phyloP scores from a whole-genome alignment of 2,113 vertebrate species.

The Anguilla japonica region DNA sequence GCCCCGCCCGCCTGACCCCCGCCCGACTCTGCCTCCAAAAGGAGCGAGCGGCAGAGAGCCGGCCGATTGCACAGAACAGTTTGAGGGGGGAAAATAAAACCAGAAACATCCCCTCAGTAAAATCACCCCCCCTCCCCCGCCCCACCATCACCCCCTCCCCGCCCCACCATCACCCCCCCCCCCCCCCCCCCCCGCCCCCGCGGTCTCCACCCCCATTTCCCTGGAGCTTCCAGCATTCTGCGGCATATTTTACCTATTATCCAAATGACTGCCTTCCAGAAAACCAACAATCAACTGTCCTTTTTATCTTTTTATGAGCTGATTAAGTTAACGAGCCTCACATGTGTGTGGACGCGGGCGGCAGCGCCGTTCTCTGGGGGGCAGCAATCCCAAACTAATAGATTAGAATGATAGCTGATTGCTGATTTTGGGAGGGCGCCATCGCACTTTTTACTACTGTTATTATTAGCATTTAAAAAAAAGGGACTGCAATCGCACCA shows the following conservation, averaged over 20 bases:
- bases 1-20: rapidly evolving
- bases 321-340: constrained; percentile 78
- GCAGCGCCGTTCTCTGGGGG: constrained; percentile 39
- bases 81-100: constrained; percentile 44
- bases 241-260: constrained; percentile 76
- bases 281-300: constrained; percentile 70
- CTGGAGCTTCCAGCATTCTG: constrained; percentile 52
- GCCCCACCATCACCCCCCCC: constrained; percentile 16
- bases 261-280: constrained; percentile 77
- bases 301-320: constrained; percentile 78
- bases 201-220: constrained; percentile 28
- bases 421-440: constrained; percentile 36
- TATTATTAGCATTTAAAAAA: constrained; percentile 38
- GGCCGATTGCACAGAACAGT: constrained; percentile 44
- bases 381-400: constrained; percentile 45
- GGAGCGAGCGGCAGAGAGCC: constrained; percentile 22
- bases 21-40: not conserved
- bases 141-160: too few relatives aligned
- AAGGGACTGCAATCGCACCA: constrained; percentile 21
- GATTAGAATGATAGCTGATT: constrained; percentile 44
- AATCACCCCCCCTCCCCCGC: constrained; percentile 48
- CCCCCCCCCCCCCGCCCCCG: constrained; percentile 51
- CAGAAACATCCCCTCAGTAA: constrained; percentile 44
- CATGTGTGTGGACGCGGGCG: constrained; percentile 55
- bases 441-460: constrained; percentile 27